Evolutionary conservation across 2,797 vertebrate species (phyloP).

Genomic region (Thalassophryne amazonica): DNA sequence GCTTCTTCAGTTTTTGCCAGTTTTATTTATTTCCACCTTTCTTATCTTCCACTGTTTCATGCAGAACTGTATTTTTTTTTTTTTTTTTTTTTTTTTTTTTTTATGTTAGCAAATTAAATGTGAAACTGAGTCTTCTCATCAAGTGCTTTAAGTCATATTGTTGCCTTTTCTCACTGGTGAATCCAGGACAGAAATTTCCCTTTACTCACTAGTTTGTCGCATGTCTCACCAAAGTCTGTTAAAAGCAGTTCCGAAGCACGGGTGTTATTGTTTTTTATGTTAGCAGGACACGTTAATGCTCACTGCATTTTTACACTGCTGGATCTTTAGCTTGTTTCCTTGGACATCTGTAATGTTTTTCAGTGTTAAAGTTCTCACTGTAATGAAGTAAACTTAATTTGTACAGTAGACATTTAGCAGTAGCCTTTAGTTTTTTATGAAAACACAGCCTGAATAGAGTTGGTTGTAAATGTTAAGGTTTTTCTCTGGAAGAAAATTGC

Average conservation of each 20-base stretch:
- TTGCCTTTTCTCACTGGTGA: neutral
- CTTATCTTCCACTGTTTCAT: no score
- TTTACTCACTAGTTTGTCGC: neutral
- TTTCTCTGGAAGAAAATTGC: constrained; percentile 24
- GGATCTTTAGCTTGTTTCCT: constrained; percentile 7
- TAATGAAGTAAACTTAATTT: constrained; percentile 59
- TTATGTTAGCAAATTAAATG: neutral
- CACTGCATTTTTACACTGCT: neutral
- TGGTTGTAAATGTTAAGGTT: constrained; percentile 37
- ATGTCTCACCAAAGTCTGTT: constrained; percentile 1
- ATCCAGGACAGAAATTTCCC: neutral
- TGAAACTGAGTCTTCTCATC: neutral
- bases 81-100: no score
- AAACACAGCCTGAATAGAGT: constrained; percentile 40
- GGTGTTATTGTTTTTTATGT: no score
- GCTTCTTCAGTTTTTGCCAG: no score
- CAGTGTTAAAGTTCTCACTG: constrained; percentile 51
- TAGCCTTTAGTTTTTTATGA: constrained; percentile 57
- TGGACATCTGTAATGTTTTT: constrained; percentile 20
- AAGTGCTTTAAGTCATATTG: neutral
- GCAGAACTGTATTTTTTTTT: no score
- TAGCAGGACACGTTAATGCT: constrained; percentile 1
- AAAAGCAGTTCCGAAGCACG: constrained; percentile 6
- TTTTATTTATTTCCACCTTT: no score
- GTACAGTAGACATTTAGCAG: constrained; percentile 39